Base-by-base conservation (phyloP, 2,888 invertebrate species). In the Hanleya hanleyi region DNA sequence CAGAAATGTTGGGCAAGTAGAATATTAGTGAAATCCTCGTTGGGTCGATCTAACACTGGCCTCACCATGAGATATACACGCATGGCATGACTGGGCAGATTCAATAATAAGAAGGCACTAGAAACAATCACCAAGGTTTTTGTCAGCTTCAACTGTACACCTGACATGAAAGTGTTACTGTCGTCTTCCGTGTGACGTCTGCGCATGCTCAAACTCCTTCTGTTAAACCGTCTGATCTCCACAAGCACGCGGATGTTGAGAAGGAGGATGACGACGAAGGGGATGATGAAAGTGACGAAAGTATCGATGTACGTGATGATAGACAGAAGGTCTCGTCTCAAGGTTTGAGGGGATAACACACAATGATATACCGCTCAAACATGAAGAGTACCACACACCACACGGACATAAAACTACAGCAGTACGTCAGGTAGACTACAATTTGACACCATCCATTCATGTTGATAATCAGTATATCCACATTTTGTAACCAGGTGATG, bases 311-410 rank as follows among this genome's bases (percentile, higher is more conserved):
- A 84, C 0, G 82, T 83, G 61, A 84, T 80, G 1, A 84, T 72
- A 32, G 70, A 72, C 33, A 83, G 67, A 41, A 83, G 73, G n/a
- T 73, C 35, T 7, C 78, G 74, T 62, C 78, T 0, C 82, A 80
- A 15, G 84, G 80, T 61, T 92, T 92, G 68, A 96, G 89, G 0
- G 96, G 96, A 88, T 95, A 95, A 78, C 94, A 92, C 0, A 96
- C 95, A 0, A 95, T 96, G 3, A 96, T 93, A 87, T 95, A 96
- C 12, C 96, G 92, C 87, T 96, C 96, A 1, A 95, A 92, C 0
- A 96, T 96, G 87, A 96, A 96, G 0, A 95, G 94, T 5, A 96
- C 94, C n/a, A 96, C 95, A 78, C 96, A 93, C 96, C 96, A 96
- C 0, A 95, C 94, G 81, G 96, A 96, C 71, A 95, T 91, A 86